Conservation (phyloP, 2,888 invertebrate species). For the Adineta ricciae region DNA sequence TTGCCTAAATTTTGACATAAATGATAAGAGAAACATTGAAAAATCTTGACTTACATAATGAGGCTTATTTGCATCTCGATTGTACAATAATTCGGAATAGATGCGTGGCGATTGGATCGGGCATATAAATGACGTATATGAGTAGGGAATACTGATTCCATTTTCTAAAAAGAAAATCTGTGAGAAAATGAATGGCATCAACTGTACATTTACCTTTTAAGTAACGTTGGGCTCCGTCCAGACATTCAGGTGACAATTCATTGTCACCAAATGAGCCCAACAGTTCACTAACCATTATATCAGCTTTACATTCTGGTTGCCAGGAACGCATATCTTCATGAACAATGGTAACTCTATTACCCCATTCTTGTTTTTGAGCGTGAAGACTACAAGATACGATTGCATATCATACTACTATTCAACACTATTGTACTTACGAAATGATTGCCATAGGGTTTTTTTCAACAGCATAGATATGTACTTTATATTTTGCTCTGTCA, state of each 20-base stretch:
- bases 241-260: slow-evolving; percentile 91
- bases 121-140: slow-evolving; percentile 78
- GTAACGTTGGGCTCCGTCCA: slow-evolving; percentile 81
- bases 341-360: slow-evolving; percentile 48
- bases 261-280: slow-evolving; percentile 96
- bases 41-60: neutral
- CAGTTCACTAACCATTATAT: slow-evolving; percentile 87
- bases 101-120: slow-evolving; percentile 83
- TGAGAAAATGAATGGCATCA: too few species aligned
- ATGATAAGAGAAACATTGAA: too few species aligned
- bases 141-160: slow-evolving; percentile 79
- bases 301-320: slow-evolving; percentile 59
- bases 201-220: slow-evolving; percentile 51
- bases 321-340: slow-evolving; percentile 52
- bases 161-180: too few species aligned
- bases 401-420: slow-evolving; percentile 27
- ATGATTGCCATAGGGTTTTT: slow-evolving; percentile 87
- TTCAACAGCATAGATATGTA: slow-evolving; percentile 84
- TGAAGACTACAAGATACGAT: slow-evolving; percentile 42
- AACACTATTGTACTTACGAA: slow-evolving; percentile 2
- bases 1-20: slow-evolving; percentile 47
- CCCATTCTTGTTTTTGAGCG: slow-evolving; percentile 47
- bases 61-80: slow-evolving; percentile 41
- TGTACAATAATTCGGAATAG: slow-evolving; percentile 59
- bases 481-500: slow-evolving; percentile 59